Conservation (phyloP, 2,797 vertebrate genomes). For the Gymnoscopelus microlampas region DNA sequence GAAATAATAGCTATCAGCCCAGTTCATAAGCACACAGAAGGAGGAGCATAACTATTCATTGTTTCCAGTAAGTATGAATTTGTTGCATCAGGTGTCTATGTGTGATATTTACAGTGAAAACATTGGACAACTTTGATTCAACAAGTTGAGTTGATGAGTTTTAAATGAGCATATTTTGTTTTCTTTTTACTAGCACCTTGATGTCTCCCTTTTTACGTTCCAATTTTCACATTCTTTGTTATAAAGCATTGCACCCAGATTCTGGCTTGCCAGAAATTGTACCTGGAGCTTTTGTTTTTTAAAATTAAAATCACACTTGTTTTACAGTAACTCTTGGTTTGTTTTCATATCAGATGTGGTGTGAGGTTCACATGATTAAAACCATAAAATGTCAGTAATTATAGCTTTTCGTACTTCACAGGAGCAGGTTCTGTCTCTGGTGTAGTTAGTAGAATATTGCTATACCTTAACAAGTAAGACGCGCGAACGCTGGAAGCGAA, state of each 20-base stretch:
- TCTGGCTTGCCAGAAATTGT: conserved; percentile 91
- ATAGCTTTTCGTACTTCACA: too few relatives aligned
- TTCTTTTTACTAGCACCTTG: conserved; percentile 12
- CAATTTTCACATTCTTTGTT: conserved; percentile 29
- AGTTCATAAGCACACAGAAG: background rate
- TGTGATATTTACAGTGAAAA: background rate
- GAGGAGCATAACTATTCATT: background rate
- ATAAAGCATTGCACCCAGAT: conserved; percentile 94
- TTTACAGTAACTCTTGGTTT: too few relatives aligned
- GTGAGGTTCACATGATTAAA: too few relatives aligned
- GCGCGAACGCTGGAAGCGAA: too few relatives aligned
- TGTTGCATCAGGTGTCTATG: conserved; percentile 32
- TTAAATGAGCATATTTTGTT: conserved; percentile 8
- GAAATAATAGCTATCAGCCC: conserved; percentile 77
- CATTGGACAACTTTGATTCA: conserved; percentile 3
- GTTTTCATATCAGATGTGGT: too few relatives aligned
- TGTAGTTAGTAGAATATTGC: conserved; percentile 23
- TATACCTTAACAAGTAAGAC: too few relatives aligned
- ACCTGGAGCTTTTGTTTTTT: conserved; percentile 87
- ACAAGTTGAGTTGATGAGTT: background rate
- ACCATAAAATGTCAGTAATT: too few relatives aligned
- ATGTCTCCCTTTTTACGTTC: conserved; percentile 9
- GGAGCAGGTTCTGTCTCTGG: background rate
- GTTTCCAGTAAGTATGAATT: conserved; percentile 53
- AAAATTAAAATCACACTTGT: too few relatives aligned